phyloP scores from a whole-genome alignment of 2,797 vertebrate species.

The Mormyrops boulengeri region DNA sequence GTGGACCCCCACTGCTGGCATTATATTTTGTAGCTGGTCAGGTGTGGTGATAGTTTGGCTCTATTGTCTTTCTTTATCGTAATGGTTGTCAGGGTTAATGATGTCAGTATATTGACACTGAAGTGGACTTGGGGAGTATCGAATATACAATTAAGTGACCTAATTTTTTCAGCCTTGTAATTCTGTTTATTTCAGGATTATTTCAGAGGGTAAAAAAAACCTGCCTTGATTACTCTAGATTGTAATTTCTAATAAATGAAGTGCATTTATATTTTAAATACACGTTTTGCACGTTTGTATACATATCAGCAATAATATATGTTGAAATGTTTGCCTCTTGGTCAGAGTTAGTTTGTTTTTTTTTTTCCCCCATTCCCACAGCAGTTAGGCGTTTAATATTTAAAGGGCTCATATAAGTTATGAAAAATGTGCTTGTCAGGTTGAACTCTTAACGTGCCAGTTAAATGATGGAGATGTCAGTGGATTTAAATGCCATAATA shows the following conservation, averaged over 20 bases:
- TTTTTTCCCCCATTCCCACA: background rate
- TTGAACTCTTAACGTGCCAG: background rate
- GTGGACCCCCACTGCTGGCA: background rate
- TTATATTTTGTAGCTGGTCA: background rate
- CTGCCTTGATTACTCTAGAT: slow-evolving; percentile 1
- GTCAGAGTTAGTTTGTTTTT: background rate
- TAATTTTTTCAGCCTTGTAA: background rate
- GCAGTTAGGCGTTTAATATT: background rate
- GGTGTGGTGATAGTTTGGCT: background rate
- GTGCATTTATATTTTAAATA: background rate
- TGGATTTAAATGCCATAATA: slow-evolving; percentile 17
- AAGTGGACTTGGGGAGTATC: background rate
- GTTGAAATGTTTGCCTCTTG: background rate
- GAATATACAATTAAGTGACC: background rate
- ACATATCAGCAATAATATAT: slow-evolving; percentile 13
- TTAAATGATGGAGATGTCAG: background rate
- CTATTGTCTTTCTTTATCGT: background rate
- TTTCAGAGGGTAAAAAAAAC: background rate
- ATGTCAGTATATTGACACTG: background rate
- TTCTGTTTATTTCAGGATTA: background rate
- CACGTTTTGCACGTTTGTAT: background rate
- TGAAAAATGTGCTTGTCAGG: background rate
- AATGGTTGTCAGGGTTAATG: background rate
- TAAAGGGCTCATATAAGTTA: background rate
- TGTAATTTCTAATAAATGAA: background rate